Evolutionary conservation across 2,888 invertebrate species (phyloP).

Genomic region (Slavum lentiscoides): DNA sequence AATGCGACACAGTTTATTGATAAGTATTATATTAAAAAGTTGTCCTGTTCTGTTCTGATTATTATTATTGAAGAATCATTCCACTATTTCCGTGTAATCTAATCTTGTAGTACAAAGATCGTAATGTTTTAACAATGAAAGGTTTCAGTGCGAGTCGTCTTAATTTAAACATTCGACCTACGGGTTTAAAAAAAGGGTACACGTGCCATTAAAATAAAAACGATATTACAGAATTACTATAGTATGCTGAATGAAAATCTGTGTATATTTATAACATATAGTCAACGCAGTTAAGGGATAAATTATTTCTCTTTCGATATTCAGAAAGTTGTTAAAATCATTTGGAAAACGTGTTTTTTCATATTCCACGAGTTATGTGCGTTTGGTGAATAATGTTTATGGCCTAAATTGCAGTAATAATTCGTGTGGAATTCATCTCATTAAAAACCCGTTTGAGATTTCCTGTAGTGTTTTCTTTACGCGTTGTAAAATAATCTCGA

Average conservation of each 20-base stretch:
- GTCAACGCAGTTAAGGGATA: neutral
- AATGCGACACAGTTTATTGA: too few species aligned
- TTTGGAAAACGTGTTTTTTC: constrained; percentile 4
- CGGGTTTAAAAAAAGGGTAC: too few species aligned
- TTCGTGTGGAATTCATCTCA: constrained; percentile 25
- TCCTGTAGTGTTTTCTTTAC: neutral
- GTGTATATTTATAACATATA: neutral
- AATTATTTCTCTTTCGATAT: neutral
- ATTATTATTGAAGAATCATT: too few species aligned
- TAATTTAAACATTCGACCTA: too few species aligned
- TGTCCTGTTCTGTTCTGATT: too few species aligned
- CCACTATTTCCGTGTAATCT: too few species aligned
- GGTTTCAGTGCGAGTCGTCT: too few species aligned
- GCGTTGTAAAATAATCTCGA: neutral
- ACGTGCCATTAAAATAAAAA: neutral
- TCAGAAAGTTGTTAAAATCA: neutral
- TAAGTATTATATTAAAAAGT: too few species aligned
- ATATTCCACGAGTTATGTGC: neutral
- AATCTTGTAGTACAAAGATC: too few species aligned
- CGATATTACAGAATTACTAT: neutral
- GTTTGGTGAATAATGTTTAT: neutral
- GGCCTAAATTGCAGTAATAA: constrained; percentile 21
- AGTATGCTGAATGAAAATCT: neutral
- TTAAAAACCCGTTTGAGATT: constrained; percentile 28
- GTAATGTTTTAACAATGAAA: too few species aligned